Evolutionary conservation across 2,797 vertebrate species (phyloP).

Genomic region (Microctenopoma lineatum): DNA sequence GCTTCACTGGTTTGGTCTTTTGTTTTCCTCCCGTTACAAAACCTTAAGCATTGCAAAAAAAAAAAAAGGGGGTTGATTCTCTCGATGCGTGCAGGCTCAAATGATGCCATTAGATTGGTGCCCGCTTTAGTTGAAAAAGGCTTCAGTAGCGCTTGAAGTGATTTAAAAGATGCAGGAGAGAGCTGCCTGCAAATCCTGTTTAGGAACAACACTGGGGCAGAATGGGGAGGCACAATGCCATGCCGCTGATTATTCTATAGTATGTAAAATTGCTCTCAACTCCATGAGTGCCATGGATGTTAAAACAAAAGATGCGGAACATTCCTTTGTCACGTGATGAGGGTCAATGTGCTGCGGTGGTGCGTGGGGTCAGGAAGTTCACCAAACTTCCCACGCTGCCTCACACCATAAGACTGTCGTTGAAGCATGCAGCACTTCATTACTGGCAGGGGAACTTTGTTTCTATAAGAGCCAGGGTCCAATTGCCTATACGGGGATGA

Average conservation of each 20-base stretch:
- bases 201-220: constrained; percentile 66
- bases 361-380: constrained; percentile 78
- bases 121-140: constrained; percentile 69
- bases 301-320: constrained; percentile 78
- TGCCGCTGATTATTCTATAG: constrained; percentile 73
- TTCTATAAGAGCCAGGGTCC: constrained; percentile 13
- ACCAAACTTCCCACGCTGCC: constrained; percentile 80
- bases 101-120: constrained; percentile 82
- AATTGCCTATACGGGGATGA: constrained; percentile 39
- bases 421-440: constrained; percentile 42
- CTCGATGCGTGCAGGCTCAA: constrained; percentile 76
- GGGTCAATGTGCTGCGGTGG: constrained; percentile 70
- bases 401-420: constrained; percentile 38
- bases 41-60: constrained; percentile 47
- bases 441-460: constrained; percentile 45
- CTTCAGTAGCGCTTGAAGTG: constrained; percentile 79
- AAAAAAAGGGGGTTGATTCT: constrained; percentile 63
- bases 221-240: constrained; percentile 76
- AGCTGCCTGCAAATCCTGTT: constrained; percentile 78
- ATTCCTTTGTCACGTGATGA: constrained; percentile 77
- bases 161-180: constrained; percentile 79
- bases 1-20: constrained; percentile 79
- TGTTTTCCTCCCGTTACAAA: constrained; percentile 76
- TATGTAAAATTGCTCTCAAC: constrained; percentile 77
- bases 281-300: constrained; percentile 68